Conservation (phyloP, 1,140 invertebrate species). For the Drosophila triauraria region DNA sequence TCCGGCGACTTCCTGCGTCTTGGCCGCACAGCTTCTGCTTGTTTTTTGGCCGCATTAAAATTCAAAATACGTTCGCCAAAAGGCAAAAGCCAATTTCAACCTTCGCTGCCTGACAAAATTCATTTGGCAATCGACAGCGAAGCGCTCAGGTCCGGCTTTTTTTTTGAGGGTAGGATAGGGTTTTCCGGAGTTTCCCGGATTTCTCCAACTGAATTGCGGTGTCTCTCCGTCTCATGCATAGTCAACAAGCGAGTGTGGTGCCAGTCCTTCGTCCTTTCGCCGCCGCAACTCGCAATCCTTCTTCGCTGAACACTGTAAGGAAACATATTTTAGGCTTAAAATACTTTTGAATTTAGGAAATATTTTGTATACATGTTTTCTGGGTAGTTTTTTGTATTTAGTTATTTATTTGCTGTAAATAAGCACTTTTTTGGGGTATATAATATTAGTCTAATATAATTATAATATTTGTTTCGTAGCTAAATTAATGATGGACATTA, state of each 20-base stretch:
- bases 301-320: not conserved
- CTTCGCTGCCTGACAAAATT: slow-evolving; percentile 77
- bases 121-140: slow-evolving; percentile 71
- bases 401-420: no score
- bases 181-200: slow-evolving; percentile 34
- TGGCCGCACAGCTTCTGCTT: not conserved
- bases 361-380: not conserved
- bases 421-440: no score
- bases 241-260: slow-evolving; percentile 48
- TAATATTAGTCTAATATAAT: no score
- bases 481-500: no score
- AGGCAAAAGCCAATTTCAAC: slow-evolving; percentile 81
- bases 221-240: slow-evolving; percentile 65
- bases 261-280: slow-evolving; percentile 2
- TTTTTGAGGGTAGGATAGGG: slow-evolving; percentile 2
- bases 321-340: not conserved
- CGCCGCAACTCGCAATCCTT: not conserved
- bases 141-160: slow-evolving; percentile 24
- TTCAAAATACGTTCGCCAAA: slow-evolving; percentile 79
- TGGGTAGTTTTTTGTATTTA: no score
- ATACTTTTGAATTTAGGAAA: not conserved
- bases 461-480: no score
- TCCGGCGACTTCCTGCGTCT: slow-evolving; percentile 8
- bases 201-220: slow-evolving; percentile 35
- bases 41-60: slow-evolving; percentile 65